Conservation (phyloP, 2,797 vertebrate genomes). For the Diplodus sargus region DNA sequence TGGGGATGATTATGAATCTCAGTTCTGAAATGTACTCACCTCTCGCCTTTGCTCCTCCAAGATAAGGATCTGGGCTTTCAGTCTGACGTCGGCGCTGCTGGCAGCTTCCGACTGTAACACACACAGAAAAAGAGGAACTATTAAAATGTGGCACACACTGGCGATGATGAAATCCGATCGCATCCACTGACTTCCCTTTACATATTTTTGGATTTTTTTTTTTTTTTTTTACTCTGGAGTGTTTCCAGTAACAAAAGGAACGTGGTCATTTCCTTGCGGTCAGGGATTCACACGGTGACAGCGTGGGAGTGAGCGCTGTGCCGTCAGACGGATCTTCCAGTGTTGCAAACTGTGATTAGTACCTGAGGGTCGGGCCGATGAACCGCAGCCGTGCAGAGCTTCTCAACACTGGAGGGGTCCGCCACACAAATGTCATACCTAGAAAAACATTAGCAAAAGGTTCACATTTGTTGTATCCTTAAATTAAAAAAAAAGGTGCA, state of each 20-base stretch:
- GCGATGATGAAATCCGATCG: constrained; percentile 17
- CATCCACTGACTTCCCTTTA: constrained; percentile 70
- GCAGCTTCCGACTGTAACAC: constrained; percentile 37
- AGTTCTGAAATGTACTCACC: constrained; percentile 71
- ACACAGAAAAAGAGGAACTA: constrained; percentile 47
- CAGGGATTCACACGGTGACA: neutral
- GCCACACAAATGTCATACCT: constrained; percentile 46
- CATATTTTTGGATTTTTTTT: constrained; percentile 72
- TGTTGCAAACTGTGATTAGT: constrained; percentile 7
- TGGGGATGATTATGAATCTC: constrained; percentile 3
- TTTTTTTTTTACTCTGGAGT: no score
- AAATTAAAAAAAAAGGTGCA: no score
- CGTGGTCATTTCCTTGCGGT: constrained; percentile 7
- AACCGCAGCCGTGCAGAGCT: neutral
- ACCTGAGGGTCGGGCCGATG: constrained; percentile 48
- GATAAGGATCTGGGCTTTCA: constrained; percentile 74
- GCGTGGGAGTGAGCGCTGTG: neutral
- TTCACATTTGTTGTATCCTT: neutral
- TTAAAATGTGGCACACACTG: constrained; percentile 15
- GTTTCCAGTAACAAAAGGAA: constrained; percentile 64
- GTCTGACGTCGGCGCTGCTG: neutral
- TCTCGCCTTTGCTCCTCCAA: constrained; percentile 87
- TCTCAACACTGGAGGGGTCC: neutral
- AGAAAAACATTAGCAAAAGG: constrained; percentile 1
- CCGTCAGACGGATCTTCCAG: constrained; percentile 9